Conservation (phyloP, 1,140 invertebrate species). For the Megalopta genalis region DNA sequence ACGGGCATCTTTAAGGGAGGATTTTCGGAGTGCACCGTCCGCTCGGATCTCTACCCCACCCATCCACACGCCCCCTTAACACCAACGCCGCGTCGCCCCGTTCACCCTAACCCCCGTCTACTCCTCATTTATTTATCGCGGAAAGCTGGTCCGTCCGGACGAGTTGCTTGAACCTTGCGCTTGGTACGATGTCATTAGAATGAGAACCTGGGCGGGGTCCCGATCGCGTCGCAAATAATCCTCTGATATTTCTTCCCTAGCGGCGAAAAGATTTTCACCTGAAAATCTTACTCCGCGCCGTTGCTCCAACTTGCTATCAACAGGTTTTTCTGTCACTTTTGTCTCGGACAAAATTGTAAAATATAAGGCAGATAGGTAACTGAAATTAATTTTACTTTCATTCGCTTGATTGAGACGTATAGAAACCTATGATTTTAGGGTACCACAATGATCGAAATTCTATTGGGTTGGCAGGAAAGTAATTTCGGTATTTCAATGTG, state of each 20-base stretch:
- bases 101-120: not conserved
- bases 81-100: no score
- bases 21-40: slow-evolving; percentile 1
- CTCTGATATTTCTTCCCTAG: not conserved
- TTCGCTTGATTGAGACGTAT: no score
- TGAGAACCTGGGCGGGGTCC: not conserved
- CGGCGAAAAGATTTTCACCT: not conserved
- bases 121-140: slow-evolving; percentile 3
- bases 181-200: not conserved
- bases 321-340: no score
- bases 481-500: no score
- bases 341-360: no score
- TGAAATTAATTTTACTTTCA: no score
- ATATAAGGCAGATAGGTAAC: no score
- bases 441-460: no score
- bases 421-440: no score
- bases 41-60: not conserved
- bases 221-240: not conserved
- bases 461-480: no score
- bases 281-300: no score
- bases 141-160: not conserved
- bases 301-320: no score
- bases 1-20: slow-evolving; percentile 10
- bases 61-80: not conserved
- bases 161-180: not conserved